These are phyloP conservation scores for Allobates femoralis DNA, from an alignment of 2,797 vertebrate species.

Conservation along the genomic window DNA sequence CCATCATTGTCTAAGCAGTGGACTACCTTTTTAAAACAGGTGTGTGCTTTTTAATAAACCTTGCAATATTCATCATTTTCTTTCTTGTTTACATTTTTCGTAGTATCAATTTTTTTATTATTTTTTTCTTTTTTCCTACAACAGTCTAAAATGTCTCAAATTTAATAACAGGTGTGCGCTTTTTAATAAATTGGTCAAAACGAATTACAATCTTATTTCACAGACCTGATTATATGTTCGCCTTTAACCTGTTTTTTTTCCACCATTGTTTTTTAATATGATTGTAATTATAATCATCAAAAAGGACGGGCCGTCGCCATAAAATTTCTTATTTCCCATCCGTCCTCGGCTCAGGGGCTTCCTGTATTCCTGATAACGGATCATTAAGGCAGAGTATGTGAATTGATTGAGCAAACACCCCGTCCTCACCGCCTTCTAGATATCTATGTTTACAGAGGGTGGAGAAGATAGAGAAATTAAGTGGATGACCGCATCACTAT, in stretches of 20 bases:
- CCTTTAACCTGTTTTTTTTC: not conserved
- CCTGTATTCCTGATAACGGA: conserved; percentile 12
- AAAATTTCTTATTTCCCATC: not conserved
- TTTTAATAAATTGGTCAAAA: too few species aligned
- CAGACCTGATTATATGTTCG: too few species aligned
- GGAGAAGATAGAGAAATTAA: conserved; percentile 22
- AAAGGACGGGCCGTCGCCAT: not conserved
- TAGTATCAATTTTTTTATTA: too few species aligned
- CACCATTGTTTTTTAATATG: not conserved
- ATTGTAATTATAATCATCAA: not conserved
- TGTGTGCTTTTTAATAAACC: too few species aligned
- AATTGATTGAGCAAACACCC: conserved; percentile 36
- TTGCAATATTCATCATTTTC: too few species aligned
- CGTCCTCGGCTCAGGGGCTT: not conserved
- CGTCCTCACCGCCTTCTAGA: not conserved
- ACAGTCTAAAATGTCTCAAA: too few species aligned
- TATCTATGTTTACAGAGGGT: conserved; percentile 42
- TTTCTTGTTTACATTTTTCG: too few species aligned
- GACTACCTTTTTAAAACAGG: too few species aligned
- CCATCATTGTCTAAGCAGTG: too few species aligned
- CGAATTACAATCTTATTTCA: too few species aligned
- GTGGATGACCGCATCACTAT: conserved; percentile 36
- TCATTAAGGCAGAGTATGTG: conserved; percentile 14
- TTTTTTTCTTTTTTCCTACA: too few species aligned
- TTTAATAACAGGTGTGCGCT: too few species aligned